Evolutionary conservation across 2,113 vertebrate species (phyloP), one percentile per base, ranked within the genome.

Genomic region (Phalacrocorax carbo): DNA sequence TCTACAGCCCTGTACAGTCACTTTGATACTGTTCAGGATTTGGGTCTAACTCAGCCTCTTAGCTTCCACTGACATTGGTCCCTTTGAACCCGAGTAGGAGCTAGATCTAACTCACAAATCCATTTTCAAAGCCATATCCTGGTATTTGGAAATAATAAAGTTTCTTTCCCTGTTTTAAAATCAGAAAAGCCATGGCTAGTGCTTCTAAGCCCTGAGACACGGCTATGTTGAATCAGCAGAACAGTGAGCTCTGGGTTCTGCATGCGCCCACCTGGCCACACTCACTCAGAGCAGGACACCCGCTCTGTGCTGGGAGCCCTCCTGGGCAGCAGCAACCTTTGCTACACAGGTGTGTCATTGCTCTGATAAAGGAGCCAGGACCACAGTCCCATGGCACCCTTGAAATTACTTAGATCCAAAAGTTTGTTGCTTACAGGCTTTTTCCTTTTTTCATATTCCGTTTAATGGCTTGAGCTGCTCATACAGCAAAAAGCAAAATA

Each of bases 301-400:
- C 3, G 0, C 40, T 19, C 40, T 0, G 11, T 11, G 71, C 52
- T 3, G 0, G 1, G 30, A 71, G 55, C 51, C 18, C 20, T 48
- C 72, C 60, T 3, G 42, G 44, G 64, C 69, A 88, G 38, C 60
- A 16, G 13, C 32, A 62, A 38, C 38, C 32, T 36, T 32, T 21
- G 6, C 30, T 48, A 15, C 26, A 21, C 44, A 42, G 20, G 5
- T 10, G 26, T 25, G 18, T 7, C 10, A 4, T 11, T 5, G 1
- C 15, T 62, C 48, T 82, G 40, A 44, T 14, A 51, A 30, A 80
- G 49, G 10, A 93, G 55, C 15, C 64, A 58, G 19, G 36, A 55
- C 19, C 68, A 57, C 5, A 5, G 36, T 36, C 19, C 72, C 72
- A 42, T 0, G 1, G 36, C 40, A 57, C 5, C 30, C 66, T 17